Evolutionary conservation across 2,888 invertebrate species (phyloP), one percentile per base, ranked within the genome.

Genomic region (Caenorhabditis zanzibari): DNA sequence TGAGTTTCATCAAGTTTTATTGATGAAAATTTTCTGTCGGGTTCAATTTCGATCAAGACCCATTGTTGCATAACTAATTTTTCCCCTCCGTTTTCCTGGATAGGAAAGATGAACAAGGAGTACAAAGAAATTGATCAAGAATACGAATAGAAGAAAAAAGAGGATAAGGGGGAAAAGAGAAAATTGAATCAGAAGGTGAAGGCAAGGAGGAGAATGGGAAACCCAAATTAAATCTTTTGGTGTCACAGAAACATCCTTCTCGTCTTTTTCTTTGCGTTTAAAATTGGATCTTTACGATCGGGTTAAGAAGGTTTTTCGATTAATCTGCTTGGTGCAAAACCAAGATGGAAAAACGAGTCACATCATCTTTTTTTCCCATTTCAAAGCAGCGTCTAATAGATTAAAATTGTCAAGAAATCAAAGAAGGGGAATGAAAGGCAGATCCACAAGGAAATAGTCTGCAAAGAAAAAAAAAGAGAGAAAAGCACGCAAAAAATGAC

Each of bases 231-330:
- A 79, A 79, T 79, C 52, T 71, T 79, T 77, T 77, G 77, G 69
- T 63, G 61, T 77, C 77, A 63, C 77, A 56, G 44, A 68, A 77
- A 63, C 54, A 69, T 63, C 59, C 59, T 41, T 63, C 19, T n/a
- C 41, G 44, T 24, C 47, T 10, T 26, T 35, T 71, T 63, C 56
- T 22, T 35, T 47, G 47, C 38, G 12, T 12, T 38, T 69, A 38
- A 64, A 79, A 79, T 79, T 79, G 79, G 71, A 79, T 79, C 61
- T 79, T 79, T 79, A 79, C 79, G 24, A 79, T 72, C 47, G 71
- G 47, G 7, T 22, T 14, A 38, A 35, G 49, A 26, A 28, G 19
- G 41, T 2, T 68, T 59, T 61, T 59, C 61, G 68, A 76, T 76
- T 59, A 76, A 68, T 59, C 26, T 52, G 10, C 12, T 38, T 38